phyloP scores from a whole-genome alignment of 1,140 invertebrate species.

The Pseudomyrmex pallidus region DNA sequence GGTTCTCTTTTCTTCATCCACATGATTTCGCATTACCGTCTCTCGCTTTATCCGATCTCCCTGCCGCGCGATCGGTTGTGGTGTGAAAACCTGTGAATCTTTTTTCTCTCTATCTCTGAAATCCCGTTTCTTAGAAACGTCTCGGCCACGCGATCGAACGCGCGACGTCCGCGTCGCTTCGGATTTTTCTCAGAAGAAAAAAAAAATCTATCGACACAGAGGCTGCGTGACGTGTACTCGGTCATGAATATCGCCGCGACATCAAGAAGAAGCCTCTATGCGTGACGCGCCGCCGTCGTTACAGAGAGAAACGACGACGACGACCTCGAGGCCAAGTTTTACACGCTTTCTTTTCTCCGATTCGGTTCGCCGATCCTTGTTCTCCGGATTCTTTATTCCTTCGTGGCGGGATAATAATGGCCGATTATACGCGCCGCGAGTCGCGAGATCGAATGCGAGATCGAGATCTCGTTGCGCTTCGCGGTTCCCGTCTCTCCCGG shows the following conservation, averaged over 20 bases:
- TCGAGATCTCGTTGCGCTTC: constrained; percentile 15
- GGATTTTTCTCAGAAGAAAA: constrained; percentile 13
- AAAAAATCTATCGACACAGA: constrained; percentile 29
- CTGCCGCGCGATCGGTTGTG: constrained; percentile 33
- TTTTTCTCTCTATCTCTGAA: constrained; percentile 18
- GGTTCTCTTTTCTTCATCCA: constrained; percentile 8
- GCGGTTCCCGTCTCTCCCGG: constrained; percentile 10
- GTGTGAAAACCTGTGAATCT: constrained; percentile 27
- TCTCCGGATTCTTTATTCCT: not conserved
- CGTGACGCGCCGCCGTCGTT: not conserved
- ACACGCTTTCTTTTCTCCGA: not conserved
- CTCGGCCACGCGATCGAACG: not conserved
- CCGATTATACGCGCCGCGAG: constrained; percentile 48
- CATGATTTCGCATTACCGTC: not conserved
- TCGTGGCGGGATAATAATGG: constrained; percentile 46
- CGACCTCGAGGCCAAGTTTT: not conserved
- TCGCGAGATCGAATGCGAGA: constrained; percentile 61
- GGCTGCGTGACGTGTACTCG: constrained; percentile 31
- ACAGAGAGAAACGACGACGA: not conserved
- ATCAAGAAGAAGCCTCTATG: not conserved
- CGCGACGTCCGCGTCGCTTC: not conserved
- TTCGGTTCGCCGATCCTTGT: not conserved
- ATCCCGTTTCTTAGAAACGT: constrained; percentile 14
- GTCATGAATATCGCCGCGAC: constrained; percentile 40
- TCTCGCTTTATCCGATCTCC: constrained; percentile 10